Conservation (phyloP, 2,113 vertebrate genomes). For the Suricata suricatta region DNA sequence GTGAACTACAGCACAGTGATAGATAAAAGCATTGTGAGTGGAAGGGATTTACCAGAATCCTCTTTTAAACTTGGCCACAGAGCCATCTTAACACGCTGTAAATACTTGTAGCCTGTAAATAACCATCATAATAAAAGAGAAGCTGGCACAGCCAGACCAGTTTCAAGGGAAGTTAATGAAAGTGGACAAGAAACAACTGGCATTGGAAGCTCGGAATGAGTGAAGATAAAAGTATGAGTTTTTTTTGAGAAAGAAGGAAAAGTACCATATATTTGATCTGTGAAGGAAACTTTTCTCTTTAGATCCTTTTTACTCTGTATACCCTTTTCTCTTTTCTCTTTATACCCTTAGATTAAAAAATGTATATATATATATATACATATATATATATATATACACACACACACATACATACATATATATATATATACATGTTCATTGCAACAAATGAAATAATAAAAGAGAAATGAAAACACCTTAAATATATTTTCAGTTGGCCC, state of each 20-base stretch:
- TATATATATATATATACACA: no score
- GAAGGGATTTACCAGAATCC: slow-evolving; percentile 58
- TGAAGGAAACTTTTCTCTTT: not conserved
- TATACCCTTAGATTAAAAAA: not conserved
- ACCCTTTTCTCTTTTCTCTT: no score
- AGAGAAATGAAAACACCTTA: not conserved
- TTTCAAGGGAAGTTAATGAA: slow-evolving; percentile 32
- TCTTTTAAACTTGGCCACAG: slow-evolving; percentile 7
- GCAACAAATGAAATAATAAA: not conserved
- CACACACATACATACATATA: no score
- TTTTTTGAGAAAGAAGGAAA: not conserved
- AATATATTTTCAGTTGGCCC: not conserved
- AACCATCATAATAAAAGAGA: not conserved
- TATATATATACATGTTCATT: not conserved
- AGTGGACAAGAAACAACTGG: slow-evolving; percentile 52
- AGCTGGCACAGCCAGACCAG: not conserved
- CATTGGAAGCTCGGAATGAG: no score
- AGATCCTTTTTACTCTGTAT: not conserved
- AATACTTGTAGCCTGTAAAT: slow-evolving; percentile 43
- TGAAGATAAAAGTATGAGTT: not conserved
- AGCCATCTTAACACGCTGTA: slow-evolving; percentile 10
- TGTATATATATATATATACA: not conserved
- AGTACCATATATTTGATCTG: not conserved
- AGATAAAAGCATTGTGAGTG: slow-evolving; percentile 64
- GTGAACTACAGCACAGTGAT: slow-evolving; percentile 38